Evolutionary conservation across 2,113 vertebrate species (phyloP).

Genomic region (Neogale vison): DNA sequence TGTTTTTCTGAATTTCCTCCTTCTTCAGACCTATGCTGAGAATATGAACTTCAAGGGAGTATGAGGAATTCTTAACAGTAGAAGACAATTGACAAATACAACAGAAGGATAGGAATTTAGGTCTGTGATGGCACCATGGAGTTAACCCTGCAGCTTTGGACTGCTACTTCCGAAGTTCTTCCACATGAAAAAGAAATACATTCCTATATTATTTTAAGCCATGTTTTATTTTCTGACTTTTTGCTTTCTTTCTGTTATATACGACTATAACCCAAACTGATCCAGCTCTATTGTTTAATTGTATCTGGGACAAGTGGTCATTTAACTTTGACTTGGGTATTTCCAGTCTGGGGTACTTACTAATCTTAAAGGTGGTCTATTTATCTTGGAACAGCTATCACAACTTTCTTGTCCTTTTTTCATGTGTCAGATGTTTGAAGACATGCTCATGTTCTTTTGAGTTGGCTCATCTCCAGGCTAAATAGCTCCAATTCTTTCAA

Average conservation of each 20-base stretch:
- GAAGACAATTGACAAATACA: background rate
- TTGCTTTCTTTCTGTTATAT: constrained; percentile 5
- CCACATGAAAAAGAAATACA: background rate
- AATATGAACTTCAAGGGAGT: background rate
- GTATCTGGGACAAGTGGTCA: background rate
- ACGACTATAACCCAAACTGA: background rate
- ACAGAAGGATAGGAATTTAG: background rate
- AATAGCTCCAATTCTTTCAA: constrained; percentile 35
- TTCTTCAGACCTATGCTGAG: background rate
- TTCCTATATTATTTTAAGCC: background rate
- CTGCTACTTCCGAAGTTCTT: background rate
- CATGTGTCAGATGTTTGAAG: background rate
- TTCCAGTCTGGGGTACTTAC: background rate
- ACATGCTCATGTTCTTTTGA: constrained; percentile 24
- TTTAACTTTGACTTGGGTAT: constrained; percentile 31
- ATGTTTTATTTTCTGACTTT: constrained; percentile 24
- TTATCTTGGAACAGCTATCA: constrained; percentile 21
- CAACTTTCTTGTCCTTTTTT: background rate
- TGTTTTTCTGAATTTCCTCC: background rate
- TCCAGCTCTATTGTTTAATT: constrained; percentile 21
- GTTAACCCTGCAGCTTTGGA: background rate
- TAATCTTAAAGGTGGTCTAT: background rate
- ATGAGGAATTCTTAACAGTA: background rate
- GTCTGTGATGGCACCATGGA: background rate
- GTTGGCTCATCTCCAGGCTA: background rate